phyloP scores from a whole-genome alignment of 2,797 vertebrate genomes.

The Crax fasciolata region DNA sequence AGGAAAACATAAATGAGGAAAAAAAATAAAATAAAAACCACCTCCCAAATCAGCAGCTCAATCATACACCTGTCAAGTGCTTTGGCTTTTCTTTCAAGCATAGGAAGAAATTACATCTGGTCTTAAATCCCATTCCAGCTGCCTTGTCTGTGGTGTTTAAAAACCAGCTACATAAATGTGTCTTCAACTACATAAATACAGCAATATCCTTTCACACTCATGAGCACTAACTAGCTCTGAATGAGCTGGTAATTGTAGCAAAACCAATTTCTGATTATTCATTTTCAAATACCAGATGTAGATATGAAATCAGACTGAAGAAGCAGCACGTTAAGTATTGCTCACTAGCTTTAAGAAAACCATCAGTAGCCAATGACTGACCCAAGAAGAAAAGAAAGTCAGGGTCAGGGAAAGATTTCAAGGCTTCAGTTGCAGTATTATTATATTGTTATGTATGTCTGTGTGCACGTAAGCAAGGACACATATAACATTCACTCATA shows the following conservation, averaged over 20 bases:
- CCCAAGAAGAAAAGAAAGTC: neutral
- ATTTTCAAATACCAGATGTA: accelerated
- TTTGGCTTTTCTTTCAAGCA: neutral
- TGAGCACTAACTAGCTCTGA: neutral
- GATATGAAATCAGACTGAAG: neutral
- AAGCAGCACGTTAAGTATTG: neutral
- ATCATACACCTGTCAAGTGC: neutral
- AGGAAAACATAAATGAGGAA: neutral
- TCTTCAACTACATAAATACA: accelerated
- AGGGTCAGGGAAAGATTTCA: neutral
- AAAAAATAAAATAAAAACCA: neutral
- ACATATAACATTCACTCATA: neutral
- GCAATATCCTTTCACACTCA: neutral
- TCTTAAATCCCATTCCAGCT: neutral
- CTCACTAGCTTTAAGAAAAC: neutral
- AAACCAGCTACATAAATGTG: neutral
- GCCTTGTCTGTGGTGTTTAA: neutral
- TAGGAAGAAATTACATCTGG: neutral
- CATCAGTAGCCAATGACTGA: neutral
- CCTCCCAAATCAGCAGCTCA: neutral
- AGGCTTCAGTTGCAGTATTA: neutral
- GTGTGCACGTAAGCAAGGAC: neutral
- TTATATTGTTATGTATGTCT: accelerated
- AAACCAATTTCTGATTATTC: neutral
- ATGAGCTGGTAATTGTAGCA: accelerated